Evolutionary conservation across 1,140 invertebrate genomes (phyloP).

Genomic region (Asbolus verrucosus): DNA sequence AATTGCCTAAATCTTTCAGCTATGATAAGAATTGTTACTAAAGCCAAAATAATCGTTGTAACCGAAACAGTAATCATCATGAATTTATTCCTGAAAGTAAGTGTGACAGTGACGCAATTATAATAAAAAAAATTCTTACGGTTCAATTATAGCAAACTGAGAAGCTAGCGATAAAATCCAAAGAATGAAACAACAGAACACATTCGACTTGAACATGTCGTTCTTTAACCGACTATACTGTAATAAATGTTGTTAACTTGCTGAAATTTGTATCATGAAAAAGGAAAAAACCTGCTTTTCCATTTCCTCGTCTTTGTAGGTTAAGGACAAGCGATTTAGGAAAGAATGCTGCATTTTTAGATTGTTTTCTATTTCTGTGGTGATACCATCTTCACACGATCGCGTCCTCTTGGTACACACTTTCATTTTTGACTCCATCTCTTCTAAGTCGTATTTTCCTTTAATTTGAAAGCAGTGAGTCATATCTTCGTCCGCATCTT

Average conservation of each 20-base stretch:
- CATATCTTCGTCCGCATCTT: too few species aligned
- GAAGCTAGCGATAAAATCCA: conserved; percentile 91
- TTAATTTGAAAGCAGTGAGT: conserved; percentile 51
- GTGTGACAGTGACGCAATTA: too few species aligned
- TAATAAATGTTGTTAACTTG: background rate
- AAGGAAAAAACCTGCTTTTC: conserved; percentile 71
- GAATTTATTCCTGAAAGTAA: conserved; percentile 26
- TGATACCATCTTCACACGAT: conserved; percentile 81
- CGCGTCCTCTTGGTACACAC: too few species aligned
- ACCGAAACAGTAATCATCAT: conserved; percentile 66
- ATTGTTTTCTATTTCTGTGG: conserved; percentile 93
- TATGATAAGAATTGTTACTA: conserved; percentile 83
- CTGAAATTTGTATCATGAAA: too few species aligned
- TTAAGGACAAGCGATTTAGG: conserved; percentile 87
- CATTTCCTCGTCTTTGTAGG: conserved; percentile 80
- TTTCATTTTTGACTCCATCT: too few species aligned
- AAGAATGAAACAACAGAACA: conserved; percentile 90
- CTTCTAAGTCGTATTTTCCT: conserved; percentile 59
- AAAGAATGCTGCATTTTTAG: conserved; percentile 90
- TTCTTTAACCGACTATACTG: conserved; percentile 85
- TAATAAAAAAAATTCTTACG: too few species aligned
- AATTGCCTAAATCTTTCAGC: conserved; percentile 83
- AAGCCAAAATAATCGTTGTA: conserved; percentile 76
- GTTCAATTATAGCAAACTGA: conserved; percentile 44
- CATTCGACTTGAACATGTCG: conserved; percentile 94